Conservation (phyloP, 2,888 invertebrate species). For the Ferdinandea cuprea region DNA sequence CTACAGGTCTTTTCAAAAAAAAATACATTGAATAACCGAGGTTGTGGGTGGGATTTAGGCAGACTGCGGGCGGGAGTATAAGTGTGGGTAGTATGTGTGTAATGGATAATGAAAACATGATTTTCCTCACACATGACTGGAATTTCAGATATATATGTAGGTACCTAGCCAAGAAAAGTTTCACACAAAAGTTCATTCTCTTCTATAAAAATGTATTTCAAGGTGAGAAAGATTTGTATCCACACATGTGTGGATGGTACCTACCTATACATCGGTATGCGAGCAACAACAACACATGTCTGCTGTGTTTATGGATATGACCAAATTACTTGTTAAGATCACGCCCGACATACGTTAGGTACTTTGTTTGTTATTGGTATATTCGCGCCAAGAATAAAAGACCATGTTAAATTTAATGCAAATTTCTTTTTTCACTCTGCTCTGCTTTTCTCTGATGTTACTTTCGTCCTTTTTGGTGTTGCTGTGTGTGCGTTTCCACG, state of each 20-base stretch:
- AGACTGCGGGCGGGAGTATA: too few relatives aligned
- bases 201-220: slow-evolving; percentile 19
- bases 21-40: slow-evolving; percentile 13
- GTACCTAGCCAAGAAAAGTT: not conserved
- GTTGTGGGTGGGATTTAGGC: not conserved
- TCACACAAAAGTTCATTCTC: slow-evolving; percentile 7
- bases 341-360: slow-evolving; percentile 32
- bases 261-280: too few relatives aligned
- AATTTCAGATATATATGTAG: too few relatives aligned
- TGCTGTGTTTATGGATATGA: slow-evolving; percentile 24
- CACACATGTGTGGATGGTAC: not conserved
- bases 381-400: slow-evolving; percentile 39
- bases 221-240: slow-evolving; percentile 41
- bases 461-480: slow-evolving; percentile 9
- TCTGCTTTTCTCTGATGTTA: slow-evolving; percentile 5
- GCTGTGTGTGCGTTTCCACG: not conserved
- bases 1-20: slow-evolving; percentile 4
- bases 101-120: slow-evolving; percentile 66
- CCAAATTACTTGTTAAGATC: slow-evolving; percentile 64
- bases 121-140: slow-evolving; percentile 58
- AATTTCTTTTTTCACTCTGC: slow-evolving; percentile 36
- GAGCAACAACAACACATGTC: not conserved
- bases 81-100: slow-evolving; percentile 48
- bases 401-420: slow-evolving; percentile 64
- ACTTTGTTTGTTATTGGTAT: slow-evolving; percentile 48